Evolutionary conservation across 2,797 vertebrate genomes (phyloP).

Genomic region (Saxicola maurus): DNA sequence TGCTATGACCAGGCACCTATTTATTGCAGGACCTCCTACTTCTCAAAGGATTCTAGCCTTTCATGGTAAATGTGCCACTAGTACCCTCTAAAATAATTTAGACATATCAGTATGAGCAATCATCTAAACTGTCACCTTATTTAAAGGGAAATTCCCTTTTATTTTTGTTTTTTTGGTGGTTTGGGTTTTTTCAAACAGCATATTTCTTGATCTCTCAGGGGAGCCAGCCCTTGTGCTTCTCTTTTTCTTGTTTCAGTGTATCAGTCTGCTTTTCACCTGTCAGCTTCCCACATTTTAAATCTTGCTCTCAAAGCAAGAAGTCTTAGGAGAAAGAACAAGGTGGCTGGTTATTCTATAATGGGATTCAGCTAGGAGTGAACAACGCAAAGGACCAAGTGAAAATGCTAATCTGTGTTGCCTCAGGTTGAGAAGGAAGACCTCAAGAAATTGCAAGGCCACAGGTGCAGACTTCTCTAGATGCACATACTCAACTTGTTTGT

Average conservation of each 20-base stretch:
- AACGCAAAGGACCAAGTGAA: not conserved
- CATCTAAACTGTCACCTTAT: not conserved
- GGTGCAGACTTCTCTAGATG: not conserved
- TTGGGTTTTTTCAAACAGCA: not conserved
- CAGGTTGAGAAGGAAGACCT: not conserved
- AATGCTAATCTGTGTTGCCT: not conserved
- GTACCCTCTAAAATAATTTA: not conserved
- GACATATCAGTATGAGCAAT: not conserved
- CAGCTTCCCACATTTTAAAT: not conserved
- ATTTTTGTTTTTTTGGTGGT: not conserved
- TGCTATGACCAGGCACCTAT: not conserved
- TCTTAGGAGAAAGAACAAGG: not conserved
- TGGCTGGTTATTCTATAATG: not conserved
- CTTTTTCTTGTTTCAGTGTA: not conserved
- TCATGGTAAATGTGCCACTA: slow-evolving; percentile 8
- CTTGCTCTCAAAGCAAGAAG: not conserved
- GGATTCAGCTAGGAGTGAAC: not conserved
- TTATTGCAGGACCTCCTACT: not conserved
- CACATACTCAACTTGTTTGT: not conserved
- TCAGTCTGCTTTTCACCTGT: not conserved
- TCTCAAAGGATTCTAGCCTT: slow-evolving; percentile 19
- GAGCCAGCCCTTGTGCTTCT: not conserved
- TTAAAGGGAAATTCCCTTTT: slow-evolving; percentile 32
- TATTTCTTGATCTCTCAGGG: slow-evolving; percentile 29
- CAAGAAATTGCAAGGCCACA: not conserved